These are phyloP conservation scores for Zygogramma bicolorata DNA, from an alignment of 2,888 invertebrate species.

Conservation along the genomic window DNA sequence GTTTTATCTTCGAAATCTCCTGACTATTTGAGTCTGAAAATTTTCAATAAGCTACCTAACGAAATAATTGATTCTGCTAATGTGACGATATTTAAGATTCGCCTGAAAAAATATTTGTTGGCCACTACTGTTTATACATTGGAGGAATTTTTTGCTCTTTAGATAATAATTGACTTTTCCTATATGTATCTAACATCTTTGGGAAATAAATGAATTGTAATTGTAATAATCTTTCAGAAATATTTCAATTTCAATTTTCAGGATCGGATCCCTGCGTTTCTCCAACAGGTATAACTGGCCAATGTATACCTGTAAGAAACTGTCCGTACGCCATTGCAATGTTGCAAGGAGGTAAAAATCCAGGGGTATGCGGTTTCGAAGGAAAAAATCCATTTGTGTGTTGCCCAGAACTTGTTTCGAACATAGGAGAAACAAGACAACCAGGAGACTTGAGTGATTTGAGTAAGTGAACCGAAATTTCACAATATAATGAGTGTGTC, in stretches of 20 bases:
- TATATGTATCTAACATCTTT: too few species aligned
- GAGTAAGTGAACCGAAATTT: background rate
- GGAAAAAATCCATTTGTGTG: background rate
- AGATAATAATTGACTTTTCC: too few species aligned
- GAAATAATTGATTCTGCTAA: too few species aligned
- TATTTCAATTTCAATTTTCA: background rate
- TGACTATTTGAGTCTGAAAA: too few species aligned
- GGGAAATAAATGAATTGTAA: too few species aligned
- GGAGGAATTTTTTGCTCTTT: too few species aligned
- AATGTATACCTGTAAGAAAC: background rate
- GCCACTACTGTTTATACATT: too few species aligned
- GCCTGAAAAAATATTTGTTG: too few species aligned
- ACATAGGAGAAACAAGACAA: background rate
- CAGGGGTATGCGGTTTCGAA: background rate
- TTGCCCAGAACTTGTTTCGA: background rate
- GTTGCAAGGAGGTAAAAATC: background rate
- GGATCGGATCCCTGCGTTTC: background rate
- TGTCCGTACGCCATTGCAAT: background rate
- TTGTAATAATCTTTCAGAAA: too few species aligned
- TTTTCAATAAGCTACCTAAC: too few species aligned
- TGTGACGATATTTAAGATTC: too few species aligned
- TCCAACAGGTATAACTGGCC: background rate
- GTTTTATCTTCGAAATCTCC: too few species aligned
- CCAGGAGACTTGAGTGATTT: background rate
- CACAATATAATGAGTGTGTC: background rate